phyloP scores from a whole-genome alignment of 1,140 invertebrate species.

The Caerostris extrusa region DNA sequence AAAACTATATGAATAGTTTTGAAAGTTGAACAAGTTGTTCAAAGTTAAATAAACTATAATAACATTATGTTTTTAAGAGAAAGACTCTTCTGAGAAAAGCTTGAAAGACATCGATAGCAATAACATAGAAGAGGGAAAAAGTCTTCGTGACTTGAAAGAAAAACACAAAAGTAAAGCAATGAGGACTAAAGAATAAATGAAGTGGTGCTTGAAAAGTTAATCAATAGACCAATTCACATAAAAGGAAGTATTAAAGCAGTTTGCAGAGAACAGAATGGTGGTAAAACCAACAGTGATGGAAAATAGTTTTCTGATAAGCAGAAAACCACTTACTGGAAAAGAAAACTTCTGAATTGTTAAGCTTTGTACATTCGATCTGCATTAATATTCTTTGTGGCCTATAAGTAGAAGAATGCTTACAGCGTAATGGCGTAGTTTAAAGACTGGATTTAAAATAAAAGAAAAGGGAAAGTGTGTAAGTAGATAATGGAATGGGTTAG shows the following conservation, averaged over 20 bases:
- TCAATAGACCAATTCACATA: conserved; percentile 3
- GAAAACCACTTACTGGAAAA: neutral
- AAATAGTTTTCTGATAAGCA: neutral
- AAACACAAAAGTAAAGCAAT: neutral
- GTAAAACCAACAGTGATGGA: neutral
- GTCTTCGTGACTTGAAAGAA: neutral
- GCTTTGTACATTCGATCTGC: neutral
- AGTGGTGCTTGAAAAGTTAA: conserved; percentile 39
- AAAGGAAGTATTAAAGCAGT: conserved; percentile 19
- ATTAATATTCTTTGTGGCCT: no score
- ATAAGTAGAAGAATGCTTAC: no score
- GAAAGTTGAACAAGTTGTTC: neutral
- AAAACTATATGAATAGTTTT: neutral
- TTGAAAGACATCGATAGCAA: conserved; percentile 13
- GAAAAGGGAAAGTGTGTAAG: no score
- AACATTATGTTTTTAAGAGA: neutral
- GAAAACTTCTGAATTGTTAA: neutral
- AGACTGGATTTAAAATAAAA: no score
- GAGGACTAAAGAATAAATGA: conserved; percentile 25
- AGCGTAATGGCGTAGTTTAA: no score
- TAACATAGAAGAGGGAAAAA: neutral
- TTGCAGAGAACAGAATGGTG: neutral
- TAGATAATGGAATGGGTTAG: no score
- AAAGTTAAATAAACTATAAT: neutral
- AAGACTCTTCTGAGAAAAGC: neutral